Evolutionary conservation across 1,140 invertebrate species (phyloP), one percentile per base, ranked within the genome.

Genomic region (Drosophila ambigua): DNA sequence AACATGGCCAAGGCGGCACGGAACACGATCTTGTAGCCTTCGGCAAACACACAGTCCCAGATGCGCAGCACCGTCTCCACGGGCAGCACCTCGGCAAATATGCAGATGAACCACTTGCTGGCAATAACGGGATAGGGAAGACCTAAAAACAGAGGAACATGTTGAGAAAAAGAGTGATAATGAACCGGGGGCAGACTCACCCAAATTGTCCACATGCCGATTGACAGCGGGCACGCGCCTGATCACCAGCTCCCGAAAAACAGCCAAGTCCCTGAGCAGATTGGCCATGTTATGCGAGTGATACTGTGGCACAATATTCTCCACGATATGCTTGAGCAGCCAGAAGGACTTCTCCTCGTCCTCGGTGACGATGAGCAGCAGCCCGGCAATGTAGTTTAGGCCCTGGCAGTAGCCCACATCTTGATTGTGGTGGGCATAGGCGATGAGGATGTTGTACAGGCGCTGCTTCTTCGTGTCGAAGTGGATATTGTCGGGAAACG

Each of bases 31-130:
- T 98, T 99, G 43, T 95, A 96, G 20, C 98, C 98, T 93, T 99
- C 98, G 76, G 97, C 96, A 92, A 99, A 98, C 45, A 99, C 93
- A 83, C 97, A 98, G 92, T 99, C 98, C 98, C 98, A 98, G 90
- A 98, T 96, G 79, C 98, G 93, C 2, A 98, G 92, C 39, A 97
- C 97, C 28, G 97, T 98, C 94, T 98, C 97, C 62, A 96, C 95
- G 11, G 97, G 97, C 53, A 98, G 93, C 63, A 98, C 97, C 93
- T 98, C 98, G 49, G 96, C 96, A 92, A 96, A 98, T 7, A 98
- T 92, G 91, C 98, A 98, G 75, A 98, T 95, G 92, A 98, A 98
- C 97, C 97, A 98, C 92, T 98, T 98, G 49, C 97, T 98, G 35
- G 95, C 95, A 68, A 98, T 95, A 15, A 98, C 95, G 52, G 96